A percentile compares a stretch with the other conserved stretches of the same genome.
Evolutionary conservation across 2,888 invertebrate genomes (phyloP).

Genomic region (Noctua janthina): DNA sequence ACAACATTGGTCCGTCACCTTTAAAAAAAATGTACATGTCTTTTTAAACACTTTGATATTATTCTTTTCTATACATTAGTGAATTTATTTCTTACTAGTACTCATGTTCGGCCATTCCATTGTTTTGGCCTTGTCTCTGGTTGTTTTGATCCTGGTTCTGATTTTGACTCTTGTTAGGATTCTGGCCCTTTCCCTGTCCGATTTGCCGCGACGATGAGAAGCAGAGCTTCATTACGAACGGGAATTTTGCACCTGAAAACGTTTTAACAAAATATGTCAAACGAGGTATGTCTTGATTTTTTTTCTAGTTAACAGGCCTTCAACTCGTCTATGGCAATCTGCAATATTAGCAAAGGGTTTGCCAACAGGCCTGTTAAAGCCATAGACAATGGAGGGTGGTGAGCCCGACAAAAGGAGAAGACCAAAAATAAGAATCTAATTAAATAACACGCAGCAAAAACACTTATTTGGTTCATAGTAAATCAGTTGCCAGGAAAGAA

Average conservation of each 20-base stretch:
- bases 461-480: background rate
- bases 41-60: constrained; percentile 77
- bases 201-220: constrained; percentile 95
- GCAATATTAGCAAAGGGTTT: background rate
- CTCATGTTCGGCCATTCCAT: constrained; percentile 84
- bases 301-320: background rate
- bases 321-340: background rate
- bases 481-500: background rate
- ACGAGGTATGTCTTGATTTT: background rate
- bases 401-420: background rate
- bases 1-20: constrained; percentile 86
- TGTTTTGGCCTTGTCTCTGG: constrained; percentile 80
- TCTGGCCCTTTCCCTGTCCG: constrained; percentile 85
- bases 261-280: constrained; percentile 8
- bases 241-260: constrained; percentile 97
- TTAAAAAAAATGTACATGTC: constrained; percentile 83
- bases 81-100: constrained; percentile 84
- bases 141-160: constrained; percentile 78
- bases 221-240: constrained; percentile 99
- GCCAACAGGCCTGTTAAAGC: background rate
- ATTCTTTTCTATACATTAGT: constrained; percentile 61
- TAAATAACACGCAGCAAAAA: background rate
- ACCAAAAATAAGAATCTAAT: background rate
- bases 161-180: constrained; percentile 57
- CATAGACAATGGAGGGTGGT: background rate